Base-by-base conservation (phyloP, 1,140 invertebrate genomes). In the Muscidifurax raptorellus region DNA sequence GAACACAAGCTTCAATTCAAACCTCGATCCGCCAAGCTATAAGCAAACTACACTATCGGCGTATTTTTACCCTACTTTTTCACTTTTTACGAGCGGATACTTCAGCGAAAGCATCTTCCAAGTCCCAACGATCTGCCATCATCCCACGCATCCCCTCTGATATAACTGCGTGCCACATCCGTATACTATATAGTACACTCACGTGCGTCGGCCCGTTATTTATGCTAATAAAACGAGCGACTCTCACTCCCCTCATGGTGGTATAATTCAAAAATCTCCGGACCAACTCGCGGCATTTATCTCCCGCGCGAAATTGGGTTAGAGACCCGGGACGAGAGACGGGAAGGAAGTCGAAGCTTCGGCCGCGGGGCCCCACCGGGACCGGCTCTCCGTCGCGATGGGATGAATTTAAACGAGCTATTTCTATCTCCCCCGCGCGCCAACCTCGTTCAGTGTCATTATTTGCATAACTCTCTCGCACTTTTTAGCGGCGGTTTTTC, bases 201-300 rank as follows among this genome's bases (percentile, higher is more conserved):
- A 28, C 28, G 25, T 22, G 59, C 32, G 52, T 52, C 6, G n/a
- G n/a, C 28, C n/a, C 59, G 30, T 82, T 82, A 82, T 82, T 66
- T 76, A 82, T 76, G 72, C 81, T 76, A 82, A 82, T 82, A 82
- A 81, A 81, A 81, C 66, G 71, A 82, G 9, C 40, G 25, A 18
- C 75, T 40, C 36, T 27, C 75, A 9, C 27, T 9, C 25, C 27
- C 10, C 66, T 66, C 75, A 83, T 75, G 74, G 82, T 88, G 86
- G 85, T 88, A 89, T 89, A 85, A 81, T 88, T 88, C 87, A 87
- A 88, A 91, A 92, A 91, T 91, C 89, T 90, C 90, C 87, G 88
- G 87, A 88, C 88, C 88, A 87, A 88, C 88, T 90, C 90, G 77
- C 32, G 89, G 87, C 89, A 91, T 91, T 92, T 91, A 92, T 92